Percentiles rank a stretch among this genome's conserved stretches.
Evolutionary conservation across 2,797 vertebrate species (phyloP).

Genomic region (Tauraco hartlaubi): DNA sequence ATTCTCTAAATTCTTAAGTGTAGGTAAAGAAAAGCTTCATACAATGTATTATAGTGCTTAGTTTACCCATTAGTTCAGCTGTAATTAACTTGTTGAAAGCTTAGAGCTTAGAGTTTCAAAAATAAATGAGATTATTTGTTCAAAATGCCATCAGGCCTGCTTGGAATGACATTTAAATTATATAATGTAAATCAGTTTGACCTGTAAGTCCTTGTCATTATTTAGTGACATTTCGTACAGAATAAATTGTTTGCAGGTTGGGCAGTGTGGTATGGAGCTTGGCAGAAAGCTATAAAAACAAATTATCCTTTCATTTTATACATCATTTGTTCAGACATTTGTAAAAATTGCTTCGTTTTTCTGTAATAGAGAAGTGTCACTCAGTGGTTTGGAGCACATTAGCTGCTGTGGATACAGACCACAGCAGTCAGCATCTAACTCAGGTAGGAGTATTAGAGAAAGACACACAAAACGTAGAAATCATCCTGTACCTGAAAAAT

Average conservation of each 20-base stretch:
- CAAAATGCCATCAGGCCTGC: constrained; percentile 83
- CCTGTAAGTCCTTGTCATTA: constrained; percentile 80
- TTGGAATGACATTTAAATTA: constrained; percentile 85
- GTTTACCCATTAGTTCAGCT: constrained; percentile 71
- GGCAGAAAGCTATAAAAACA: constrained; percentile 79
- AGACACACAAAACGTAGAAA: neutral
- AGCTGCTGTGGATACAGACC: constrained; percentile 36
- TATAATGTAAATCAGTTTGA: constrained; percentile 83
- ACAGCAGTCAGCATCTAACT: neutral
- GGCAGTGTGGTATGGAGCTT: constrained; percentile 62
- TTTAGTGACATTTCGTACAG: constrained; percentile 77
- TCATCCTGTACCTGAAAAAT: neutral
- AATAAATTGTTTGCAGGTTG: constrained; percentile 76
- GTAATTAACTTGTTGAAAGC: constrained; percentile 78
- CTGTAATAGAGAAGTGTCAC: constrained; percentile 68
- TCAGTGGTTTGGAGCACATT: constrained; percentile 34
- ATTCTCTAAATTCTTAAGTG: constrained; percentile 61
- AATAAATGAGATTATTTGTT: constrained; percentile 85
- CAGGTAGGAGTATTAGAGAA: neutral
- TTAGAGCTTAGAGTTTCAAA: constrained; percentile 73
- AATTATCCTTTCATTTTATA: constrained; percentile 80
- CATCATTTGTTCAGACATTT: constrained; percentile 76
- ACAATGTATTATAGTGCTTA: constrained; percentile 9
- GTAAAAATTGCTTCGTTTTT: constrained; percentile 75
- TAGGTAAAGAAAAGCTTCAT: constrained; percentile 53